phyloP scores from a whole-genome alignment of 2,797 vertebrate genomes.

The Chrysocyon brachyurus region DNA sequence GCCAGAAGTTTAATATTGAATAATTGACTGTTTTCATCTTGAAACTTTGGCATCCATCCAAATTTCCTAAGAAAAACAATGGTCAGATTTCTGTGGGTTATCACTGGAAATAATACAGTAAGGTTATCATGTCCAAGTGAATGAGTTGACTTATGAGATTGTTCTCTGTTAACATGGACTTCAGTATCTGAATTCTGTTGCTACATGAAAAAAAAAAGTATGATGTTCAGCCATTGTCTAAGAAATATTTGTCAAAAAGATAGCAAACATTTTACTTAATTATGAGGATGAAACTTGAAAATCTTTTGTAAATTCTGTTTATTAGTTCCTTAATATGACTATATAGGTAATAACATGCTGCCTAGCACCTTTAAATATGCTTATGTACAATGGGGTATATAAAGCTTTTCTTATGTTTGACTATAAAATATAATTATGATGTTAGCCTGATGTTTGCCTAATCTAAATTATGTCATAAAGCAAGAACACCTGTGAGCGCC shows the following conservation, averaged over 20 bases:
- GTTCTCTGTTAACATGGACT: neutral
- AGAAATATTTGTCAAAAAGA: neutral
- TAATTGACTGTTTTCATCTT: neutral
- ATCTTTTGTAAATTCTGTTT: neutral
- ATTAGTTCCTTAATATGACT: neutral
- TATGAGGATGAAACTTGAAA: neutral
- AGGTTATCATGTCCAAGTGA: neutral
- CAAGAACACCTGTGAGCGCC: neutral
- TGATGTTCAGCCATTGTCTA: neutral
- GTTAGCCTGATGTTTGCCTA: neutral
- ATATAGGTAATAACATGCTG: neutral
- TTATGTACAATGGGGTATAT: neutral
- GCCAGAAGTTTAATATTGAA: neutral
- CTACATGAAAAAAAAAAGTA: neutral
- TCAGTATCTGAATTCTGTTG: neutral
- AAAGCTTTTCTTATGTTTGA: neutral
- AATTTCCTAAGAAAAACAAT: neutral
- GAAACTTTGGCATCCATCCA: neutral
- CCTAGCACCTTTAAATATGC: neutral
- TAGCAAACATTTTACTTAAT: neutral
- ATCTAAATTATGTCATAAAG: neutral
- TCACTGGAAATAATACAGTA: neutral
- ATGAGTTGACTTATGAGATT: neutral
- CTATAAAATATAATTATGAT: neutral
- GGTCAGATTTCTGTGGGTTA: neutral